Evolutionary conservation across 2,797 vertebrate species (phyloP).

Genomic region (Pseudopleuronectes americanus): DNA sequence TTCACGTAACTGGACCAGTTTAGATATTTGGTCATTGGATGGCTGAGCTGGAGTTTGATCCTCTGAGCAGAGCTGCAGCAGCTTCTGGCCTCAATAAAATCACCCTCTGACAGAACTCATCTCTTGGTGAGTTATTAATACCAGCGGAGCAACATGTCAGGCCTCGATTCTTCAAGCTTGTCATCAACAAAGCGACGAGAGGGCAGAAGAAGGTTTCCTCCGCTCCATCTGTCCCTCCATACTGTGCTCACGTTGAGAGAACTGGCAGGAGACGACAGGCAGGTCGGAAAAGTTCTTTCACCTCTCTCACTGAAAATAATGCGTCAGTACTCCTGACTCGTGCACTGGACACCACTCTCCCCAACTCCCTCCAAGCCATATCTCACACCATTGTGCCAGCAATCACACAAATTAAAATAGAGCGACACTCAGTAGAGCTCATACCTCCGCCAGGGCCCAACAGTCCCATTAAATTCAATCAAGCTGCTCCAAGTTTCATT

Average conservation of each 20-base stretch:
- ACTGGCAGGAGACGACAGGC: conserved; percentile 34
- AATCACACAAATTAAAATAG: not conserved
- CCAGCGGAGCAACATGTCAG: conserved; percentile 72
- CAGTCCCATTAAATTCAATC: no score
- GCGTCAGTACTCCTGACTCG: not conserved
- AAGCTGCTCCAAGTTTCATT: no score
- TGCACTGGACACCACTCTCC: not conserved
- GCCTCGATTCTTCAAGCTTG: conserved; percentile 75
- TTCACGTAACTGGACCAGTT: conserved; percentile 75
- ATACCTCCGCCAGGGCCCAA: no score
- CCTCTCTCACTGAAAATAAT: not conserved
- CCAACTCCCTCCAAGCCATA: not conserved
- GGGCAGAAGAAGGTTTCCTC: conserved; percentile 55
- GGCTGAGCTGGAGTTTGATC: conserved; percentile 71
- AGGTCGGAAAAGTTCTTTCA: conserved; percentile 34
- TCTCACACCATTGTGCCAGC: not conserved
- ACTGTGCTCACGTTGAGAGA: conserved; percentile 39
- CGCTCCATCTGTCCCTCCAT: conserved; percentile 66
- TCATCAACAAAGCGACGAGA: conserved; percentile 69
- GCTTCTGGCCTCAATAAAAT: conserved; percentile 75
- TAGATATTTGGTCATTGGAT: conserved; percentile 68
- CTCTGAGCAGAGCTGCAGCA: conserved; percentile 68
- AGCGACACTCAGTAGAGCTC: no score
- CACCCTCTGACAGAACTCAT: conserved; percentile 74
- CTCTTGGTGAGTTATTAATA: conserved; percentile 78